phyloP scores from a whole-genome alignment of 2,888 invertebrate species.

The Ophraella communa region DNA sequence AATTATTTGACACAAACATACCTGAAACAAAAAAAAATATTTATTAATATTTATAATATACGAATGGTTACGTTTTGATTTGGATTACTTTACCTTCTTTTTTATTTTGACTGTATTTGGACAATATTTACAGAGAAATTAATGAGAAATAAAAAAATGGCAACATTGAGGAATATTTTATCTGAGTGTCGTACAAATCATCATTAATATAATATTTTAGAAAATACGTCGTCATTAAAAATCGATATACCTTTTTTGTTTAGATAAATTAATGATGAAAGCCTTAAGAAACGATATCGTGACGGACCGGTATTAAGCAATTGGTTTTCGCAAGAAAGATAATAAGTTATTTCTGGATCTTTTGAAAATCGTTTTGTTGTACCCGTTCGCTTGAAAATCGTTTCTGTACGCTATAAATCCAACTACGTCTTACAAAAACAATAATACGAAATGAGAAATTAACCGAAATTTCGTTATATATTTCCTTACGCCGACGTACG shows the following conservation, averaged over 20 bases:
- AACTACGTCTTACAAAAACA: neutral
- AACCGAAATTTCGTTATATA: neutral
- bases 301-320: neutral
- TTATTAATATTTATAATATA: too few species aligned
- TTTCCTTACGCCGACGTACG: neutral
- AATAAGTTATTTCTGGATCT: neutral
- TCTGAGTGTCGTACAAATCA: too few species aligned
- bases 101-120: too few species aligned
- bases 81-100: too few species aligned
- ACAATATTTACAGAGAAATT: too few species aligned
- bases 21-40: neutral
- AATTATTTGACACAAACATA: neutral
- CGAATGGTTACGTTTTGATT: too few species aligned
- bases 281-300: neutral
- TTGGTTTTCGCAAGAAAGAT: neutral
- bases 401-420: neutral
- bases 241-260: neutral
- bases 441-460: neutral
- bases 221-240: neutral
- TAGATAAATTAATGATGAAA: slow-evolving; percentile 2
- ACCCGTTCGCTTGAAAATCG: too few species aligned
- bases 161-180: too few species aligned
- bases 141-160: too few species aligned
- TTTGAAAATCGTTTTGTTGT: neutral
- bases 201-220: too few species aligned